Evolutionary conservation across 1,140 invertebrate genomes (phyloP), one percentile per base, ranked within the genome.

Genomic region (Drosophila azteca): DNA sequence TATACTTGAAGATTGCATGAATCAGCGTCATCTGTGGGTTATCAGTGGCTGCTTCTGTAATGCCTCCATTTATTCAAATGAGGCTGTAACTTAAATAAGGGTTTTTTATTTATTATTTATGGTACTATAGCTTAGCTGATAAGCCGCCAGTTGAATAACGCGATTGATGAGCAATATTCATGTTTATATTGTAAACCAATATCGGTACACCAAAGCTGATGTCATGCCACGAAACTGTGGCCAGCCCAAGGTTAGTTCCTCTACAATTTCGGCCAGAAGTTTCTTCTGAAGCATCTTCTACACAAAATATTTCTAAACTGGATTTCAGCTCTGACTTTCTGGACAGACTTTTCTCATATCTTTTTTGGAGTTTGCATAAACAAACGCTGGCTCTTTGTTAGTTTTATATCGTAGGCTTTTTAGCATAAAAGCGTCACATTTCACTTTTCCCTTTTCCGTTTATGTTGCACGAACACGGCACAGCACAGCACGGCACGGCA

Each of bases 401-500:
- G 45, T n/a, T 55, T 54, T 43, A 51, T 20, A 62, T 60, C 45
- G 41, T 65, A 50, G 63, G 29, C 68, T 49, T 71, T 82, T 87
- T 78, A 85, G 68, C 81, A 87, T 78, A 74, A 61, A 55, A 59
- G 48, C 79, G 74, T 87, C 74, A 85, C 82, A 87, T 85, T 85
- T 85, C 78, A 85, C 82, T 85, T 87, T 87, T 54, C 46, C 46
- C 55, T 26, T 51, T 26, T 22, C 17, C 11, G 35, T 13, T 0
- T 11, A 39, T 39, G 4, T 11, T 5, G 8, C 8, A 20, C 17
- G 17, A 20, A 20, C 17, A 20, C 17, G 17, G 17, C 17, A 20
- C n/a, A n/a, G n/a, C n/a, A n/a, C n/a, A n/a, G n/a, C n/a, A n/a
- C n/a, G n/a, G n/a, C n/a, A n/a, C n/a, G n/a, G n/a, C n/a, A n/a